phyloP scores from a whole-genome alignment of 2,113 vertebrate genomes.

The Amazona guildingii region DNA sequence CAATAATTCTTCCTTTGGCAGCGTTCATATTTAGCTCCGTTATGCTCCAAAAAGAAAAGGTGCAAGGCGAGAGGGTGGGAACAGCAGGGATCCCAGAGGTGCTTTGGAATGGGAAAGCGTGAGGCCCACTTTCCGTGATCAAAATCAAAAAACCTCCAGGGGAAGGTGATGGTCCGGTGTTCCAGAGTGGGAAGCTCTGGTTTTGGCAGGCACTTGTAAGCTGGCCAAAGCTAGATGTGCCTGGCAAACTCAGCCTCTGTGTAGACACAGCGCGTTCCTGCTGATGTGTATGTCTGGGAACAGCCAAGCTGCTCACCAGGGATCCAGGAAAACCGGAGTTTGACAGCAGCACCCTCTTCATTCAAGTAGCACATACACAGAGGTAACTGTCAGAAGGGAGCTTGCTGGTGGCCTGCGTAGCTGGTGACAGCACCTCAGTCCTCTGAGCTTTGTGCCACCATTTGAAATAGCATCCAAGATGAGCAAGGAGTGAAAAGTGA shows the following conservation, averaged over 20 bases:
- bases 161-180: neutral
- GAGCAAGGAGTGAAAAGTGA: neutral
- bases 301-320: neutral
- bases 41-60: conserved; percentile 45
- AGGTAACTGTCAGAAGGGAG: neutral
- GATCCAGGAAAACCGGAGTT: neutral
- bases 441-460: neutral
- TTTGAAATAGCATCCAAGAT: neutral
- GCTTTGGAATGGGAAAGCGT: neutral
- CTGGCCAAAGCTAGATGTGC: neutral
- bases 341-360: neutral
- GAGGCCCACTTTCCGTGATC: neutral
- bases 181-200: neutral
- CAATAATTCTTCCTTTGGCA: conserved; percentile 77
- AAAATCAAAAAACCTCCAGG: neutral
- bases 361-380: neutral
- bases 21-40: conserved; percentile 75
- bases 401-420: neutral
- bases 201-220: neutral
- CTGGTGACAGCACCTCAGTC: neutral
- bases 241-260: neutral
- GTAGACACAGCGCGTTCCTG: neutral
- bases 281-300: neutral
- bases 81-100: neutral
- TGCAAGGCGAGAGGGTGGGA: neutral